Evolutionary conservation across 1,140 invertebrate species (phyloP).

Genomic region (Cotesia glomerata): DNA sequence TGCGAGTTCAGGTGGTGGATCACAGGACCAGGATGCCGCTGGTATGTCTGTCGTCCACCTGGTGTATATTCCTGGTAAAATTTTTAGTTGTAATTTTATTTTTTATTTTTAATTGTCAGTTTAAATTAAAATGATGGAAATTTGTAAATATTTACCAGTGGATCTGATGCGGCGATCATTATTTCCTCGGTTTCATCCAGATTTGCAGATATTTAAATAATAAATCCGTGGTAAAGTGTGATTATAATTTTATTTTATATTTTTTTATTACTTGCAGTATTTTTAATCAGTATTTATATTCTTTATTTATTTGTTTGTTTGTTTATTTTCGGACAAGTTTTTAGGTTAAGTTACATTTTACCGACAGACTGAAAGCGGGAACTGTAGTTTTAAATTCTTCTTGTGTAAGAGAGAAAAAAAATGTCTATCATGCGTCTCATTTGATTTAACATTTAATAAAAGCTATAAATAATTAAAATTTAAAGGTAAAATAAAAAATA

Average conservation of each 20-base stretch:
- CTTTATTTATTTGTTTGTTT: constrained; percentile 39
- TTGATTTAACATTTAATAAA: no score
- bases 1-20: constrained; percentile 41
- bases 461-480: no score
- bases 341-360: no score
- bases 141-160: constrained; percentile 68
- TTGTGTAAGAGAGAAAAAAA: no score
- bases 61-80: constrained; percentile 81
- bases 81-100: constrained; percentile 7
- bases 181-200: constrained; percentile 76
- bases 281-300: not conserved
- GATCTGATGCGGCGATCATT: constrained; percentile 83
- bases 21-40: constrained; percentile 76
- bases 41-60: constrained; percentile 81
- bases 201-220: constrained; percentile 64
- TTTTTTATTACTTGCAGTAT: not conserved
- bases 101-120: not conserved
- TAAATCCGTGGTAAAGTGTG: not conserved
- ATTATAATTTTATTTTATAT: not conserved
- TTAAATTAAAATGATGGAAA: no score
- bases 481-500: not conserved
- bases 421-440: no score
- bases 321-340: no score
- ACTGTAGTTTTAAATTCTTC: no score
- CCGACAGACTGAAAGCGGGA: no score